Evolutionary conservation across 2,797 vertebrate species (phyloP), one percentile per base, ranked within the genome.

Genomic region (Fratercula arctica): DNA sequence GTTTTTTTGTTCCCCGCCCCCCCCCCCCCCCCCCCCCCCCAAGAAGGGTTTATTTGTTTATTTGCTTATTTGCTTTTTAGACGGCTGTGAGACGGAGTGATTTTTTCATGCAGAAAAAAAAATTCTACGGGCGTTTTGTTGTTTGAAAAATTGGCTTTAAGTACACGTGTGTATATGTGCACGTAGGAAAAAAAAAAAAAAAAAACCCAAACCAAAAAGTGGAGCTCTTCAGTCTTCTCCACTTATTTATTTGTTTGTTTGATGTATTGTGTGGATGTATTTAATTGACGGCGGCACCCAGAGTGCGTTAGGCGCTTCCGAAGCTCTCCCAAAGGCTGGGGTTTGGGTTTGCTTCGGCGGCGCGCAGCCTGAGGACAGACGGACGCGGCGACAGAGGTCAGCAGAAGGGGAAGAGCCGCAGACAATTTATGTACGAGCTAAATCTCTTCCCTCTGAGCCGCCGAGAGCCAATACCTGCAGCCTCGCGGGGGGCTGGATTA

Each of bases 91-190:
- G 82, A 88, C 76, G 56, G 85, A 56, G 75, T 86, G 89, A 91
- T 78, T 97, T 97, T 96, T 96, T 95, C 94, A 93, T 88, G 88
- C n/a, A 5, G 93, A 41, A 53, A 76, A 79, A 85, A 76, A 82
- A 72, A 74, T 33, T 60, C 69, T 35, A 2, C 35, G 13, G 69
- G 76, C 37, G 63, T 69, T 94, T 84, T 86, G 86, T 78, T 77
- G 74, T 77, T 93, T 78, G 94, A 95, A 78, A 87, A 88, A 91
- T 82, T 37, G 83, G 28, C 74, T 91, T 77, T 75, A 91, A 95
- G 87, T 75, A 33, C 56, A 31, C 1, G 25, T 2, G 61, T 29
- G 82, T 74, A 0, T 77, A 7, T 74, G 60, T 63, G 82, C 46
- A 7, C 31, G 10, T 43, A 41, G 87, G 72, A 23, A 6, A 18